These are phyloP conservation scores for Lobophora halterata DNA, from an alignment of 2,888 invertebrate genomes.

Conservation along the genomic window DNA sequence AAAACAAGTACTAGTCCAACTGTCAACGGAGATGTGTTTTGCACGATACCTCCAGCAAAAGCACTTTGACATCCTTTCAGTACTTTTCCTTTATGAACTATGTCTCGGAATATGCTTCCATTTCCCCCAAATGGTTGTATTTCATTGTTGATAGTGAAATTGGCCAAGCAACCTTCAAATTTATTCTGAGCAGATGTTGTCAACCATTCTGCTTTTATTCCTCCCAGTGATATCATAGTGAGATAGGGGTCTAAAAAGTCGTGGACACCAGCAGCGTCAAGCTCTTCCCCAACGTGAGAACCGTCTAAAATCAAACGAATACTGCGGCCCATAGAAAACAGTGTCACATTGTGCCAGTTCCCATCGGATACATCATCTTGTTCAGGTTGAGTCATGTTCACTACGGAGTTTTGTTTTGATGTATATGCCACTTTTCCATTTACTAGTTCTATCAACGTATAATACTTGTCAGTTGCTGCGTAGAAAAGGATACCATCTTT, in stretches of 20 bases:
- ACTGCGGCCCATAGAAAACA: slow-evolving; percentile 85
- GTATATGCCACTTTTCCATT: slow-evolving; percentile 89
- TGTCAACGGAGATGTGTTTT: slow-evolving; percentile 92
- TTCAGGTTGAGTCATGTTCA: slow-evolving; percentile 89
- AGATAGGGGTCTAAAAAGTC: slow-evolving; percentile 96
- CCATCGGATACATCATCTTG: slow-evolving; percentile 87
- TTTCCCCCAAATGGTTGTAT: slow-evolving; percentile 94
- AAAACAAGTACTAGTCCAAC: slow-evolving; percentile 96
- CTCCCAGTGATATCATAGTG: slow-evolving; percentile 90
- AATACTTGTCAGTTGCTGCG: slow-evolving; percentile 93
- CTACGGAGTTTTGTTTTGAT: slow-evolving; percentile 88
- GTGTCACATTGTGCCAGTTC: slow-evolving; percentile 92
- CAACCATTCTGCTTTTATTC: slow-evolving; percentile 83
- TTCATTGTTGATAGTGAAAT: slow-evolving; percentile 93
- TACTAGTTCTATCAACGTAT: slow-evolving; percentile 89
- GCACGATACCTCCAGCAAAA: slow-evolving; percentile 87
- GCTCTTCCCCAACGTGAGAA: slow-evolving; percentile 88
- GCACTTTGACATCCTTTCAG: slow-evolving; percentile 87
- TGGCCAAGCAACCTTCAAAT: slow-evolving; percentile 94
- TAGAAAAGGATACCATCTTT: slow-evolving; percentile 91
- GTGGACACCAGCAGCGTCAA: slow-evolving; percentile 92
- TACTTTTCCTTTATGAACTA: slow-evolving; percentile 86
- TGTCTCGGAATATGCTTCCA: slow-evolving; percentile 89
- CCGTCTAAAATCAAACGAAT: slow-evolving; percentile 87
- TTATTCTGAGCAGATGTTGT: slow-evolving; percentile 78